Evolutionary conservation across 1,140 invertebrate genomes (phyloP).

Genomic region (Battus philenor): DNA sequence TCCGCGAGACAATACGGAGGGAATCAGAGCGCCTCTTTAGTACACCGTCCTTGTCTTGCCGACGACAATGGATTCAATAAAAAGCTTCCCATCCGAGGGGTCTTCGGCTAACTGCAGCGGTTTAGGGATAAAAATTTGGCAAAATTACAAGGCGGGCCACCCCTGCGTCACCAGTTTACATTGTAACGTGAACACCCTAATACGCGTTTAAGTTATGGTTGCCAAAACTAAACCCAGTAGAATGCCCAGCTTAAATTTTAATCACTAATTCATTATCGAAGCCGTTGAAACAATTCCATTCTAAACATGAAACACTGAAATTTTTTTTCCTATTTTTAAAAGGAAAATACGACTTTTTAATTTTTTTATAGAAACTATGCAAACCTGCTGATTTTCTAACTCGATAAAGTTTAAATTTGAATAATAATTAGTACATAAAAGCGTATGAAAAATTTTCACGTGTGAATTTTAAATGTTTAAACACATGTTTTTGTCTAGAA

Average conservation of each 20-base stretch:
- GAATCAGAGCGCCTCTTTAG: slow-evolving; percentile 41
- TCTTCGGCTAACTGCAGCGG: slow-evolving; percentile 33
- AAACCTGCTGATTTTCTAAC: not conserved
- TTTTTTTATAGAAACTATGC: not conserved
- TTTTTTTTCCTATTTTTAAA: no score
- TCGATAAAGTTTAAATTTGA: not conserved
- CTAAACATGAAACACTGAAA: no score
- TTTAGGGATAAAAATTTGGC: slow-evolving; percentile 67
- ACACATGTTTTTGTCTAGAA: no score
- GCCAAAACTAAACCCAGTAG: not conserved
- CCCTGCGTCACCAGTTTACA: slow-evolving; percentile 55
- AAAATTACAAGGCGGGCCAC: slow-evolving; percentile 65
- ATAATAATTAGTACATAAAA: not conserved
- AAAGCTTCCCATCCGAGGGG: slow-evolving; percentile 36
- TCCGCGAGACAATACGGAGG: slow-evolving; percentile 3
- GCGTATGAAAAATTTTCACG: no score
- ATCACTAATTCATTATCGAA: no score
- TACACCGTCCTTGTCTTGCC: slow-evolving; percentile 31
- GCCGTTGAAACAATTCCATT: no score
- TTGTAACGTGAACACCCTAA: slow-evolving; percentile 71
- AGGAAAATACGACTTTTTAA: not conserved
- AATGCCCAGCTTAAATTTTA: no score
- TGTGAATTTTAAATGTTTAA: no score
- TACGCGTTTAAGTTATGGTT: slow-evolving; percentile 63
- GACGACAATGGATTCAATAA: slow-evolving; percentile 36